A percentile compares a stretch with the other conserved stretches of the same genome.
These are phyloP conservation scores for Tetraodon nigroviridis DNA, from an alignment of 2,113 vertebrate genomes.

Conservation along the genomic window DNA sequence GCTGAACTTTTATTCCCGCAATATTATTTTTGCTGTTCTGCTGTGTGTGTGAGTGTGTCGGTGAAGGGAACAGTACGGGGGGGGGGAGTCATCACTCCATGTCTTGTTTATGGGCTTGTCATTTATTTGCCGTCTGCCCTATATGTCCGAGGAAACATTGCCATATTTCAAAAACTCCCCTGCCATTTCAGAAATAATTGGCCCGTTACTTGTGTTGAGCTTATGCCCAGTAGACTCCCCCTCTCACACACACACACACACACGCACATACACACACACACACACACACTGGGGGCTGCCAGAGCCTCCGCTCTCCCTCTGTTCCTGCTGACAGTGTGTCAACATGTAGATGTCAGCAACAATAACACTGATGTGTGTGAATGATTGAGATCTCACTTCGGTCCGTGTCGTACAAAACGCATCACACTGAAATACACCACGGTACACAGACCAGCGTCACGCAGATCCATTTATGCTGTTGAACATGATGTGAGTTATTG, in stretches of 20 bases:
- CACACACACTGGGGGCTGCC: conserved; percentile 31
- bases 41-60: conserved; percentile 18
- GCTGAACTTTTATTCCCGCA: conserved; percentile 55
- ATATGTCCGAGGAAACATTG: conserved; percentile 61
- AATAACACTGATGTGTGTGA: conserved; percentile 59
- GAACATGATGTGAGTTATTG: conserved; percentile 1
- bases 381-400: conserved; percentile 70
- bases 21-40: conserved; percentile 31
- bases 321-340: conserved; percentile 69
- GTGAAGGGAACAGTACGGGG: conserved; percentile 7
- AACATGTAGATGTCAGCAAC: conserved; percentile 67
- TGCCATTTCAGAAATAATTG: conserved; percentile 77
- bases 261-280: conserved; percentile 6
- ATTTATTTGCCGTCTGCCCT: conserved; percentile 62
- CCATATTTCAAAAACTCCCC: conserved; percentile 68
- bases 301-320: conserved; percentile 34
- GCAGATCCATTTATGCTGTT: conserved; percentile 18
- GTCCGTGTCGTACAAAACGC: conserved; percentile 47
- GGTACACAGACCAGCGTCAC: conserved; percentile 8
- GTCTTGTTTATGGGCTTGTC: conserved; percentile 71
- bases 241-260: conserved; percentile 25
- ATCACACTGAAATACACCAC: conserved; percentile 50
- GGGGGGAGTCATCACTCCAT: conserved; percentile 51
- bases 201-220: conserved; percentile 58
- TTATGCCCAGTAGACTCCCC: conserved; percentile 29